Evolutionary conservation across 1,140 invertebrate genomes (phyloP).

Genomic region (Lutraria rhynchaena): DNA sequence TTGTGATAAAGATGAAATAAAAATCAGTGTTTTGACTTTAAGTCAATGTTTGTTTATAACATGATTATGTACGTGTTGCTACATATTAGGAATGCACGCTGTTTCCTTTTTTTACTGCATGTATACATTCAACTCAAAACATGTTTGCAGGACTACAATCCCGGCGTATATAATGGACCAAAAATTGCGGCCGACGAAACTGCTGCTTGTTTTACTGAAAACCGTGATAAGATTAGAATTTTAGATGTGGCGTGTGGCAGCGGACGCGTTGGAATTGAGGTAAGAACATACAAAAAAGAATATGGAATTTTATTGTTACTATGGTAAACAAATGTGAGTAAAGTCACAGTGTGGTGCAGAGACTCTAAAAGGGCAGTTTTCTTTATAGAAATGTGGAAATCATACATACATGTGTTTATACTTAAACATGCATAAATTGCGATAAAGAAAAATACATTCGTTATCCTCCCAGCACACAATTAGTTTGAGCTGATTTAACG

Average conservation of each 20-base stretch:
- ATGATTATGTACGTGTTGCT: too few species aligned
- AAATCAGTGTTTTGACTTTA: neutral
- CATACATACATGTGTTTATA: too few species aligned
- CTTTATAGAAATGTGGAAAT: too few species aligned
- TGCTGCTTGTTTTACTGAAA: conserved; percentile 21
- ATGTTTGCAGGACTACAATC: conserved; percentile 42
- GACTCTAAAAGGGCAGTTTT: too few species aligned
- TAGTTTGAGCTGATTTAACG: too few species aligned
- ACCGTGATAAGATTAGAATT: conserved; percentile 38
- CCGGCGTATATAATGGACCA: conserved; percentile 50
- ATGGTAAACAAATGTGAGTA: too few species aligned
- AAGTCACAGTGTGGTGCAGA: too few species aligned
- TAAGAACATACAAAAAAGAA: conserved; percentile 20
- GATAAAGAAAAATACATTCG: too few species aligned
- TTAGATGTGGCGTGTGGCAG: conserved; percentile 56
- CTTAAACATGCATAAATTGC: too few species aligned
- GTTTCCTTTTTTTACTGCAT: too few species aligned
- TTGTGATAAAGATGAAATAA: too few species aligned
- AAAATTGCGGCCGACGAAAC: conserved; percentile 36
- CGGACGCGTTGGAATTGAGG: conserved; percentile 41
- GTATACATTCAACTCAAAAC: neutral
- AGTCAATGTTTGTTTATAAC: neutral
- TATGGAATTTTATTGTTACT: neutral
- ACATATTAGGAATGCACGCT: neutral
- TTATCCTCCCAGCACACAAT: too few species aligned